These are phyloP conservation scores for Arctia plantaginis DNA, from an alignment of 2,888 invertebrate genomes.

Conservation along the genomic window DNA sequence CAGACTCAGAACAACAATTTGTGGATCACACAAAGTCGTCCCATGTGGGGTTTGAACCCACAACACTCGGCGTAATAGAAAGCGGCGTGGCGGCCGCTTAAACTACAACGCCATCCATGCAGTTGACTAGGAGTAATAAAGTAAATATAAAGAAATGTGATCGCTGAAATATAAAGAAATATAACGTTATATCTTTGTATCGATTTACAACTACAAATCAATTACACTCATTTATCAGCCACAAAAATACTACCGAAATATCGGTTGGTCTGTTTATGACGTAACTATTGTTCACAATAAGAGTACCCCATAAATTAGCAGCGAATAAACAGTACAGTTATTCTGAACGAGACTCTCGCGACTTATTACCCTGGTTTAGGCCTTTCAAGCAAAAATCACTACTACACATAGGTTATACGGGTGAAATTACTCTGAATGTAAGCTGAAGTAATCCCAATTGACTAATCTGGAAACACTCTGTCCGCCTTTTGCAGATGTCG, in stretches of 20 bases:
- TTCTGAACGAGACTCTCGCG: slow-evolving; percentile 48
- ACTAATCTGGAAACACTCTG: slow-evolving; percentile 76
- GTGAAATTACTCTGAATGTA: slow-evolving; percentile 37
- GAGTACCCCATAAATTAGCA: slow-evolving; percentile 66
- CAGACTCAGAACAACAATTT: too few relatives aligned
- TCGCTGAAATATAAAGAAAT: too few relatives aligned
- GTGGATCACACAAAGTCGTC: too few relatives aligned
- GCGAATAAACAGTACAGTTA: slow-evolving; percentile 64
- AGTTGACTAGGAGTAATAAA: slow-evolving; percentile 6
- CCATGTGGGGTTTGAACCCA: too few relatives aligned
- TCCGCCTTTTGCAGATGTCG: slow-evolving; percentile 78
- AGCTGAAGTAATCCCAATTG: slow-evolving; percentile 71
- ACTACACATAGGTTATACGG: slow-evolving; percentile 43
- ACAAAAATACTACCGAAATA: slow-evolving; percentile 38
- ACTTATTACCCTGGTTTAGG: slow-evolving; percentile 52
- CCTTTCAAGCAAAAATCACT: slow-evolving; percentile 37
- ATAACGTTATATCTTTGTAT: slow-evolving; percentile 31
- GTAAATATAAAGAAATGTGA: not conserved
- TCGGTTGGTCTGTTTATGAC: slow-evolving; percentile 49
- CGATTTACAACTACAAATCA: slow-evolving; percentile 35
- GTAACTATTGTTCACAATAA: slow-evolving; percentile 52
- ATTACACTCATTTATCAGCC: slow-evolving; percentile 37
- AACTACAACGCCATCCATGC: too few relatives aligned
- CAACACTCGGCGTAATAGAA: too few relatives aligned
- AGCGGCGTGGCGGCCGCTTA: too few relatives aligned